These are phyloP conservation scores for Acrobasis consociella DNA, from an alignment of 2,888 invertebrate species.

Conservation along the genomic window DNA sequence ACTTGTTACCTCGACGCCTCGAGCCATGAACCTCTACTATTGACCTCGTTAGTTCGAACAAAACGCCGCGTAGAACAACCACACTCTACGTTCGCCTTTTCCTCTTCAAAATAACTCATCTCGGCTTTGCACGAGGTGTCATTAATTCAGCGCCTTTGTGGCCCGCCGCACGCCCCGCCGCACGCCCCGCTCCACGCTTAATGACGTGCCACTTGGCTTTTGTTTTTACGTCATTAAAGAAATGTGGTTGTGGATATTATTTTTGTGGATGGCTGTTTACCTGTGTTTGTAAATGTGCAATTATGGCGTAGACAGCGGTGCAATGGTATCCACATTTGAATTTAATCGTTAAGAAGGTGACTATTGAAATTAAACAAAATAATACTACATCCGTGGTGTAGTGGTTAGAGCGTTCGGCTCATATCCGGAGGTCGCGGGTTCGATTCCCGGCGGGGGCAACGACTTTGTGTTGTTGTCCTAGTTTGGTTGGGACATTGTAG, in stretches of 20 bases:
- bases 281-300: constrained; percentile 23
- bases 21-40: constrained; percentile 65
- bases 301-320: too few species aligned
- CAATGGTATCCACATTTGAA: too few species aligned
- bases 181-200: too few species aligned
- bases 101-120: constrained; percentile 82
- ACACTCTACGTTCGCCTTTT: constrained; percentile 78
- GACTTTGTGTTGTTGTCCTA: too few species aligned
- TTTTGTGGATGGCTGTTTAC: neutral
- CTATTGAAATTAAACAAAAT: too few species aligned
- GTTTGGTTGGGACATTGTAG: too few species aligned
- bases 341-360: too few species aligned
- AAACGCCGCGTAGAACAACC: constrained; percentile 75
- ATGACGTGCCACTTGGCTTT: constrained; percentile 65
- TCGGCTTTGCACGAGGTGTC: constrained; percentile 77
- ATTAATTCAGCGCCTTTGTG: constrained; percentile 73
- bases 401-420: too few species aligned
- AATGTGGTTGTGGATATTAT: constrained; percentile 26
- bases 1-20: constrained; percentile 57
- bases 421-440: too few species aligned
- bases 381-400: too few species aligned
- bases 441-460: too few species aligned
- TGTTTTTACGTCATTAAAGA: constrained; percentile 74
- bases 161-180: constrained; percentile 36
- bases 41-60: constrained; percentile 80